phyloP scores from a whole-genome alignment of 2,888 invertebrate species.

The Parthenolecanium corni region DNA sequence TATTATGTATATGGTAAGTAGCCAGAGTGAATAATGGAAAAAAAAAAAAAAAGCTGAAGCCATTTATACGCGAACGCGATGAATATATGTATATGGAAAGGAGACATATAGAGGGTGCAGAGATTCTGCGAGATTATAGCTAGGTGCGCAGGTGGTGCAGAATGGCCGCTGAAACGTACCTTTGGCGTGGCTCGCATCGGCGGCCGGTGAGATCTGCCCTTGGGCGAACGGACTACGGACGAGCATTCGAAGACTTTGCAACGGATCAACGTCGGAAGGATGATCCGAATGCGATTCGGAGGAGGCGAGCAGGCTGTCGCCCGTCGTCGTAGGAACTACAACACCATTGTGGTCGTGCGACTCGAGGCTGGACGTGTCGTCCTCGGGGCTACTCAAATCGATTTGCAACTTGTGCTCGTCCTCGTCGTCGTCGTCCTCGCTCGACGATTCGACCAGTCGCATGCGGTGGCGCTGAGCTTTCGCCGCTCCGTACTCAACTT shows the following conservation, averaged over 20 bases:
- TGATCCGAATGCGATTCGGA: neutral
- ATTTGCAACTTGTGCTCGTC: slow-evolving; percentile 9
- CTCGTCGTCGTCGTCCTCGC: slow-evolving; percentile 8
- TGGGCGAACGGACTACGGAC: slow-evolving; percentile 15
- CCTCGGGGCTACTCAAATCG: slow-evolving; percentile 1
- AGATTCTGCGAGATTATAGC: too few relatives aligned
- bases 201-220: slow-evolving; percentile 7
- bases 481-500: too few relatives aligned
- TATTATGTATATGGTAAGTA: too few relatives aligned
- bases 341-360: neutral
- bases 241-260: slow-evolving; percentile 9
- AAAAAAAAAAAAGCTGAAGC: too few relatives aligned
- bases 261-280: neutral
- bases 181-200: slow-evolving; percentile 4
- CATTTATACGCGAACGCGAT: too few relatives aligned
- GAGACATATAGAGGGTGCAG: too few relatives aligned
- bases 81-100: too few relatives aligned
- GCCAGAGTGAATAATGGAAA: too few relatives aligned
- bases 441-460: neutral
- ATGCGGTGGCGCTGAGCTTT: neutral
- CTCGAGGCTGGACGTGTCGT: neutral
- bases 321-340: neutral
- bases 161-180: neutral
- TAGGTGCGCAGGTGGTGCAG: neutral
- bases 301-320: neutral